Base-by-base conservation (phyloP, 2,113 vertebrate genomes). In the Dascyllus trimaculatus region DNA sequence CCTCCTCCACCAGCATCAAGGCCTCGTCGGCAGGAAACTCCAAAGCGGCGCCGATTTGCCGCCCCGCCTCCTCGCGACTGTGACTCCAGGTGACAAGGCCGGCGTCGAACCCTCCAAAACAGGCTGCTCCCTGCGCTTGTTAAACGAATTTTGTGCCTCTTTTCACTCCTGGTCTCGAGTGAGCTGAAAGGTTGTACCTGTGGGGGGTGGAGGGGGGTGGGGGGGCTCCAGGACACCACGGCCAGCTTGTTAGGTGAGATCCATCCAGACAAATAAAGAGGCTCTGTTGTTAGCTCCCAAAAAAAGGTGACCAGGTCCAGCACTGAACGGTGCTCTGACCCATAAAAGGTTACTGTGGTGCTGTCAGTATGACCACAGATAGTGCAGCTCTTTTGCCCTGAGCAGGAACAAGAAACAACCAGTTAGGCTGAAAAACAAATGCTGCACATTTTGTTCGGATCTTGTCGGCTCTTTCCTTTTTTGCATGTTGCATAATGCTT, bases 91-190 rank as follows among this genome's bases (percentile, higher is more conserved):
- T 43, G 4, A 32, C 49, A 4, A 48, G 38, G 60, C 67, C 53
- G 54, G 24, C 25, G 66, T 69, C 61, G 72, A 61, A 72, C 54
- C 62, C 54, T 67, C 64, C 73, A 58, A 61, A n/a, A 61, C 26
- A 10, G 18, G 25, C 45, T 43, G 59, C 82, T 62, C 54, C 21
- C 17, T 15, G 54, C 10, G 71, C 75, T 85, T 82, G 78, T 85
- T 84, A 78, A 70, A 85, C 75, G 32, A 9, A 78, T 82, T 91
- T 78, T 64, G 66, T 54, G 8, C 68, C 53, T 53, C 62, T 60
- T 76, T 56, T 78, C 78, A 73, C 15, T 78, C 19, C 51, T 59
- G 38, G 18, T 81, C 59, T 19, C 40, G 25, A 54, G 54, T 49
- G 11, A 63, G n/a, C 38, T 24, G 11, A 54, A 18, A 43, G n/a